These are phyloP conservation scores for Scelioninae gen. 1 DNA, from an alignment of 2,888 invertebrate genomes.

Conservation along the genomic window DNA sequence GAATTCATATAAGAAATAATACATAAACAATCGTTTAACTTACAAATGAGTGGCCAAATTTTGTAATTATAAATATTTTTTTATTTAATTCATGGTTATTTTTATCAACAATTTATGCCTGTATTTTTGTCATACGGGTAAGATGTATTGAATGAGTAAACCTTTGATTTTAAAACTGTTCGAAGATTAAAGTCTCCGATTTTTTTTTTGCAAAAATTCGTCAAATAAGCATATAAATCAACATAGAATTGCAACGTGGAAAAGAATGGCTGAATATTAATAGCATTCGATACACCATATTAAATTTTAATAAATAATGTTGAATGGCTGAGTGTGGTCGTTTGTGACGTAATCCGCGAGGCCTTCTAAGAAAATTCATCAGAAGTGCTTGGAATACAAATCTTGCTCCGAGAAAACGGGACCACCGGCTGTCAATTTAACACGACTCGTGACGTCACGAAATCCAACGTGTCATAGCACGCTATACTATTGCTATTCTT, in stretches of 20 bases:
- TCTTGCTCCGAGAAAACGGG: conserved; percentile 61
- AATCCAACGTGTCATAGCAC: conserved; percentile 38
- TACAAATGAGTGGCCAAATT: conserved; percentile 28
- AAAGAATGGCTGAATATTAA: conserved; percentile 32
- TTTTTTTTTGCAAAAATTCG: conserved; percentile 1
- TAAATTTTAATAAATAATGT: conserved; percentile 54
- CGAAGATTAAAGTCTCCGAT: neutral
- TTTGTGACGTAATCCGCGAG: conserved; percentile 60
- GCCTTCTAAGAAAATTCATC: conserved; percentile 68
- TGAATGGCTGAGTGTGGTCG: conserved; percentile 63
- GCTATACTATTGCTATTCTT: conserved; percentile 38
- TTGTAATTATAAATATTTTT: conserved; percentile 20
- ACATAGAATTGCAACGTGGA: neutral
- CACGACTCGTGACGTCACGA: conserved; percentile 57
- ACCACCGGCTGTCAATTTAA: conserved; percentile 61
- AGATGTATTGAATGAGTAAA: too few relatives aligned
- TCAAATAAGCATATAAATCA: conserved; percentile 1
- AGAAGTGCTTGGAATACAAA: conserved; percentile 62
- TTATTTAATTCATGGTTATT: neutral
- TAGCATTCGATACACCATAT: conserved; percentile 46
- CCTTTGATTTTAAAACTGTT: neutral
- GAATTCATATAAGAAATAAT: conserved; percentile 28
- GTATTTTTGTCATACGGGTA: too few relatives aligned
- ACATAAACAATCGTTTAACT: conserved; percentile 23
- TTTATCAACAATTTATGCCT: too few relatives aligned